These are phyloP conservation scores for Trissoscelio sp. DNA, from an alignment of 2,888 invertebrate species.

Conservation along the genomic window DNA sequence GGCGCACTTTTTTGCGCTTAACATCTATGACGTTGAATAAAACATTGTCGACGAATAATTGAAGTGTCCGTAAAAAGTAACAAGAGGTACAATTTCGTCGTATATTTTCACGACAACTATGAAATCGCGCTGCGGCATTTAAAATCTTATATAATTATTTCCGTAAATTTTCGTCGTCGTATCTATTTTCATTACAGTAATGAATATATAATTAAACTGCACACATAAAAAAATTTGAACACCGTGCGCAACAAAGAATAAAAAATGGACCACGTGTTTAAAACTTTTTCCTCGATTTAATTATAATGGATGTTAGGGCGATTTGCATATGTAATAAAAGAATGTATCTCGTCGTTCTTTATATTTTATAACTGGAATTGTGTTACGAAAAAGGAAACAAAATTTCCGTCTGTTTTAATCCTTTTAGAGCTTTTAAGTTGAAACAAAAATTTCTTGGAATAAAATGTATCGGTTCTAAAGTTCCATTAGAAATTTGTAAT, in stretches of 20 bases:
- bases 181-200: conserved; percentile 14
- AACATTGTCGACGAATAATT: conserved; percentile 20
- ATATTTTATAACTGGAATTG: neutral
- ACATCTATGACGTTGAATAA: conserved; percentile 34
- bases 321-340: conserved; percentile 1
- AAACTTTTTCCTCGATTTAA: conserved; percentile 13
- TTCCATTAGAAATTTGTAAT: conserved; percentile 20
- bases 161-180: neutral
- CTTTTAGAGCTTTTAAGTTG: no score
- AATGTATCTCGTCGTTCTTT: neutral
- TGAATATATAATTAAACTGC: conserved; percentile 2
- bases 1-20: conserved; percentile 13
- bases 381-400: neutral
- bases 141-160: conserved; percentile 7
- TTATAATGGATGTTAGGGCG: conserved; percentile 8
- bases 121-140: neutral
- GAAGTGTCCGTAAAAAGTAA: conserved; percentile 12
- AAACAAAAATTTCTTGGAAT: neutral
- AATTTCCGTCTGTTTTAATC: no score
- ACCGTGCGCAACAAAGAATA: neutral
- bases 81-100: neutral
- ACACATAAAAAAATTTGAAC: neutral
- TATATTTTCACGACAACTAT: neutral
- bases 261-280: neutral
- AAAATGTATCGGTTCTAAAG: conserved; percentile 12